A percentile compares a stretch with the other conserved stretches of the same genome.
These are phyloP conservation scores for Sebastes goodei DNA, from an alignment of 2,797 vertebrate species.

Conservation along the genomic window DNA sequence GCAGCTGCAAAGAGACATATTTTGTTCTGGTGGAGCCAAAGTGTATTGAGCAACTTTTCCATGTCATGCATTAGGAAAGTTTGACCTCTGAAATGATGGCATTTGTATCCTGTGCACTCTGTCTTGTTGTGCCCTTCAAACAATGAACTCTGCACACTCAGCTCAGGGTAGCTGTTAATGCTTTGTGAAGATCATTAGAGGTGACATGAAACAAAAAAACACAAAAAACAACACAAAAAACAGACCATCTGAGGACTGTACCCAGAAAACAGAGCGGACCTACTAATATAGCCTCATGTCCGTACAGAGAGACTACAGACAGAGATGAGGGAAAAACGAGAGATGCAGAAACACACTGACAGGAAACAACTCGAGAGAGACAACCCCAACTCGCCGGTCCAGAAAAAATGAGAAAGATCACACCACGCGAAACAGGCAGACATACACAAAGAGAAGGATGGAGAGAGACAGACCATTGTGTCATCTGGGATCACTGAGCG, in stretches of 20 bases:
- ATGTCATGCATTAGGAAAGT: not conserved
- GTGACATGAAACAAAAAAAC: slow-evolving; percentile 12
- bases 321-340: slow-evolving; percentile 3
- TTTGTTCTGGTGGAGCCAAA: not conserved
- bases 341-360: slow-evolving; percentile 2
- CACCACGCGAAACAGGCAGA: slow-evolving; percentile 14
- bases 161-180: not conserved
- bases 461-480: slow-evolving; percentile 42
- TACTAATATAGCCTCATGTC: slow-evolving; percentile 6
- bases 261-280: not conserved
- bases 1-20: too few species aligned
- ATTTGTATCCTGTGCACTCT: not conserved
- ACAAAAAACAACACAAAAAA: slow-evolving; percentile 27
- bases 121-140: not conserved
- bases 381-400: slow-evolving; percentile 1
- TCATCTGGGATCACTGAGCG: slow-evolving; percentile 78
- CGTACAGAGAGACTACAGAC: not conserved
- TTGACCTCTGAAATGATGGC: not conserved
- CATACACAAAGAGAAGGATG: slow-evolving; percentile 10
- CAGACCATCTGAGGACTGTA: slow-evolving; percentile 1
- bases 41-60: not conserved
- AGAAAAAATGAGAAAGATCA: slow-evolving; percentile 44
- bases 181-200: slow-evolving; percentile 17
- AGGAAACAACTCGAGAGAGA: slow-evolving; percentile 21
- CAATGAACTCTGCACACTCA: not conserved